phyloP scores from a whole-genome alignment of 1,140 invertebrate species.

The Chironomus tepperi region DNA sequence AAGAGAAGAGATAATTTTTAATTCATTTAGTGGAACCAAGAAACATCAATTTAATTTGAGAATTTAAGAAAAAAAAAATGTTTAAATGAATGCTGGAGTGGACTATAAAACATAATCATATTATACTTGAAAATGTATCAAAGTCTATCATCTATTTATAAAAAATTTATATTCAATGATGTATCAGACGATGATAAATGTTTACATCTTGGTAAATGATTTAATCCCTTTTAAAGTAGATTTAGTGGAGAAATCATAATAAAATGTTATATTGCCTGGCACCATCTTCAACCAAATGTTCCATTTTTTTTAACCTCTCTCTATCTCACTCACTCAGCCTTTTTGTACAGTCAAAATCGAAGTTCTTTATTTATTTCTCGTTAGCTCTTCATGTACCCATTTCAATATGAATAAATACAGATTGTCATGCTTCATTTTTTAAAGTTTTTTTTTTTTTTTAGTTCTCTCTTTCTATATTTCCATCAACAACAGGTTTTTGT shows the following conservation, averaged over 20 bases:
- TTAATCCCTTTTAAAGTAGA: conserved; percentile 14
- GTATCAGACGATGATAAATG: conserved; percentile 22
- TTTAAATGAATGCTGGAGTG: neutral
- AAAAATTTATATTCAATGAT: conserved; percentile 3
- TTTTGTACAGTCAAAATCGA: too few species aligned
- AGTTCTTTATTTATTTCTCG: conserved; percentile 9
- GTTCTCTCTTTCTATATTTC: conserved; percentile 26
- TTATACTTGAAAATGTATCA: conserved; percentile 11
- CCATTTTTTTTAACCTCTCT: neutral
- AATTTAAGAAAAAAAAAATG: neutral
- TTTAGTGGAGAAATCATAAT: neutral
- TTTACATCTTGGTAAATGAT: conserved; percentile 17
- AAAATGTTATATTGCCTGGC: too few species aligned
- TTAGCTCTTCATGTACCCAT: conserved; percentile 7
- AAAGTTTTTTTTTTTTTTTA: conserved; percentile 31
- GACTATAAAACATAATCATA: conserved; percentile 9
- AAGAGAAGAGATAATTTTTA: neutral
- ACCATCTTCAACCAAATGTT: neutral
- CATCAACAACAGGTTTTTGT: conserved; percentile 12
- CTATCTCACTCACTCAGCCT: too few species aligned
- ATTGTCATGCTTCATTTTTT: conserved; percentile 29
- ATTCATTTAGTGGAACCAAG: neutral
- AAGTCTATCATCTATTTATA: neutral
- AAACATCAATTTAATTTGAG: neutral
- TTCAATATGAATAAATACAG: conserved; percentile 27